phyloP scores from a whole-genome alignment of 2,797 vertebrate genomes.

The Manis javanica region DNA sequence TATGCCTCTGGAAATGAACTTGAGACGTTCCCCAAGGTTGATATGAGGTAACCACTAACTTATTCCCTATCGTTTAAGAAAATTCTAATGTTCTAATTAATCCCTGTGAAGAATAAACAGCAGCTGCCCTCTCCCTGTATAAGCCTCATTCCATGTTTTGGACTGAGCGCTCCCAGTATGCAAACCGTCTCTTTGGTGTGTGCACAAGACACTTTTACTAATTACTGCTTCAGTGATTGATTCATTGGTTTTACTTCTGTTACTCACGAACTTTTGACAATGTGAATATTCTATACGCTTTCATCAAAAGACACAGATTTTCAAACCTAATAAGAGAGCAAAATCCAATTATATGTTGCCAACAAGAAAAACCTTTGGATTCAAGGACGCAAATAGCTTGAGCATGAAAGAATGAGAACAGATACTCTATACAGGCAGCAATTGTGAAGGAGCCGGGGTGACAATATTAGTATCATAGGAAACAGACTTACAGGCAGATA shows the following conservation, averaged over 20 bases:
- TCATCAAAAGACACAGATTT: not conserved
- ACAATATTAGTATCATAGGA: not conserved
- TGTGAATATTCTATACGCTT: not conserved
- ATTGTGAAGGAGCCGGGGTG: not conserved
- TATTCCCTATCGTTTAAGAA: not conserved
- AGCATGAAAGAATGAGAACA: not conserved
- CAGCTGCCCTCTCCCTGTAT: not conserved
- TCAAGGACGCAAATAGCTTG: not conserved
- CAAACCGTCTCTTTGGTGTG: not conserved
- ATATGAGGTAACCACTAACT: not conserved
- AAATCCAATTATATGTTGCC: not conserved
- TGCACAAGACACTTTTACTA: not conserved
- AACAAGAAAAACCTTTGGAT: not conserved
- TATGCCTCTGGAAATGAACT: not conserved
- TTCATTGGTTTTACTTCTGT: not conserved
- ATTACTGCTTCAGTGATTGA: not conserved
- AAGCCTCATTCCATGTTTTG: not conserved
- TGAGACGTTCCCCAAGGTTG: not conserved
- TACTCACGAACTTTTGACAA: not conserved
- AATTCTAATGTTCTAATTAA: not conserved
- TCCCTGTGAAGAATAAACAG: not conserved
- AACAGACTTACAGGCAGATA: not conserved
- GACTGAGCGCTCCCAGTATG: not conserved
- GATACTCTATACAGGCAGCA: not conserved
- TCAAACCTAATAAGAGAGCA: not conserved